Conservation (phyloP, 2,113 vertebrate species). For the Alces alces region DNA sequence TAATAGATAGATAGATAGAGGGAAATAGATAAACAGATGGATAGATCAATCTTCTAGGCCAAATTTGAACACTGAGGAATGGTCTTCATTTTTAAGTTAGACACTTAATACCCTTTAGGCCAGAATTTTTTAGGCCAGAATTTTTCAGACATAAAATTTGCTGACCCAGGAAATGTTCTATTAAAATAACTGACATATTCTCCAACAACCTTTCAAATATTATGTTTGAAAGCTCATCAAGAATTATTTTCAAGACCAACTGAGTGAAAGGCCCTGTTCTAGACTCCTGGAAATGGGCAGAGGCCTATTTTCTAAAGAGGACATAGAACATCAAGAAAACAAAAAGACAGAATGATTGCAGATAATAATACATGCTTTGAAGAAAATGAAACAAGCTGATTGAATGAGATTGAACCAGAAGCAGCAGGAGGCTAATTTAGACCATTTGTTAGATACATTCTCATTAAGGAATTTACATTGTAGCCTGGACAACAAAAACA, state of each 20-base stretch:
- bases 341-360: background rate
- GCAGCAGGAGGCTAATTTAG: background rate
- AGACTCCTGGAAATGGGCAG: background rate
- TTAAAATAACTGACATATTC: slow-evolving; percentile 1
- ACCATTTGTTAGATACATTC: background rate
- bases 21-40: background rate
- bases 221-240: background rate
- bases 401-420: background rate
- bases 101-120: slow-evolving; percentile 20
- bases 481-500: background rate
- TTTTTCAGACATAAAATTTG: slow-evolving; percentile 9
- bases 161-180: background rate
- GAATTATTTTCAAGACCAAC: background rate
- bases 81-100: slow-evolving; percentile 37
- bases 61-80: slow-evolving; percentile 40
- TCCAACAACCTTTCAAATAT: background rate
- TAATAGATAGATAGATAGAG: background rate
- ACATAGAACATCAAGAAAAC: background rate
- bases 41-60: background rate
- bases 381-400: background rate
- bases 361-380: background rate
- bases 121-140: slow-evolving; percentile 37
- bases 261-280: background rate
- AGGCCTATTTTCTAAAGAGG: background rate
- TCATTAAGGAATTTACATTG: background rate